A percentile compares a stretch with the other conserved stretches of the same genome.
Evolutionary conservation across 30 jellyfish, hydroid and myxozoan species (phyloP).

Genomic region (Rhopilema esculentum): DNA sequence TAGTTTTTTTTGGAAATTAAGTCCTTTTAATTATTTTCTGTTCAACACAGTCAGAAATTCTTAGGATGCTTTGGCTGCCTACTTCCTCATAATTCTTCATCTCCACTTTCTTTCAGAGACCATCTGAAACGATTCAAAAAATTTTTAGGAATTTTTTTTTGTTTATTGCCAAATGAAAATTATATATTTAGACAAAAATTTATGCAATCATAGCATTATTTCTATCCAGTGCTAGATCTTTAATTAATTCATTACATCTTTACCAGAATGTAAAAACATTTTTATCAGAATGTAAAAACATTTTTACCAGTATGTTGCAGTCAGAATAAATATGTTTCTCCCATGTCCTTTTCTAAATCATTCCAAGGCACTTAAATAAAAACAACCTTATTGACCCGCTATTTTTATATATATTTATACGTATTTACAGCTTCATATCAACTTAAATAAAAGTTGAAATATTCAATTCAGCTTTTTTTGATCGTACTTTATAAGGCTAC

Average conservation of each 20-base stretch:
- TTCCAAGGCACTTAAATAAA: not conserved
- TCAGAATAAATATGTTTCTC: not conserved
- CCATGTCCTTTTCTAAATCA: not conserved
- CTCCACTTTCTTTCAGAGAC: constrained; percentile 37
- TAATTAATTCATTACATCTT: no score
- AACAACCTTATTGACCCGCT: not conserved
- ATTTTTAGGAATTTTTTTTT: not conserved
- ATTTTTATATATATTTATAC: not conserved
- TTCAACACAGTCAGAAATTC: not conserved
- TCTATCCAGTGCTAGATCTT: no score
- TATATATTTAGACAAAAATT: not conserved
- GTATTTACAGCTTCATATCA: not conserved
- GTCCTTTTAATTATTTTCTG: not conserved
- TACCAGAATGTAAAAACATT: no score
- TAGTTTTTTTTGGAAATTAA: not conserved
- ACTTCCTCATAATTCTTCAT: constrained; percentile 32
- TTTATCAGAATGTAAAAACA: no score
- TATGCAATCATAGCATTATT: no score
- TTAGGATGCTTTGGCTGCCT: constrained; percentile 13
- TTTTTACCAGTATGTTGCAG: no score
- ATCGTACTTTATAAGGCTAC: not conserved
- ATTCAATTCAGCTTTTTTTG: no score
- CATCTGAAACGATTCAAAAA: constrained; percentile 64
- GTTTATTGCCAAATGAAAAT: not conserved
- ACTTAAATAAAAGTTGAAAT: no score